Conservation (phyloP, 2,888 invertebrate species). For the Formica aserva region DNA sequence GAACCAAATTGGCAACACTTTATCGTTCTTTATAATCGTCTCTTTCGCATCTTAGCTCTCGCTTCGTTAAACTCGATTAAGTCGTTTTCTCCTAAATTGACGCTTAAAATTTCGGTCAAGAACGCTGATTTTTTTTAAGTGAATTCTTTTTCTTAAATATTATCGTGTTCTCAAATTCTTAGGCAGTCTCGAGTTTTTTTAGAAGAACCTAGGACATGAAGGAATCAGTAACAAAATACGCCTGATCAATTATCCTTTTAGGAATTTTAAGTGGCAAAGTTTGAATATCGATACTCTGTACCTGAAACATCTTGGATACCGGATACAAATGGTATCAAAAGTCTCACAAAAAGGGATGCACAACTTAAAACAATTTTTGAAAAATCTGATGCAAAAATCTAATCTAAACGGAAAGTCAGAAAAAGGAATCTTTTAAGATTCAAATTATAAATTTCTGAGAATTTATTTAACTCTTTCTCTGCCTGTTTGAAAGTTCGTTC, state of each 20-base stretch:
- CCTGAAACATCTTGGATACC: not conserved
- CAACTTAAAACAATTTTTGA: not conserved
- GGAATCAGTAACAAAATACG: not conserved
- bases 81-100: not conserved
- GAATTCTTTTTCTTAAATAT: not conserved
- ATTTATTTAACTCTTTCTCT: not conserved
- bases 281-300: not conserved
- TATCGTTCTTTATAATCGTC: not conserved
- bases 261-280: not conserved
- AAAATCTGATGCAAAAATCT: not conserved
- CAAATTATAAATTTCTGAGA: conserved; percentile 2
- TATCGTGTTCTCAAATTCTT: not conserved
- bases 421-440: not conserved
- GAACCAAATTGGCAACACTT: conserved; percentile 19
- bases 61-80: conserved; percentile 1
- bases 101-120: not conserved
- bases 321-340: not conserved
- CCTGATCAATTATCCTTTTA: not conserved
- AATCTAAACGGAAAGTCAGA: not conserved
- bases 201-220: not conserved
- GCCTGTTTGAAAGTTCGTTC: not conserved
- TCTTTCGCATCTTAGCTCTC: not conserved
- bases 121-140: not conserved
- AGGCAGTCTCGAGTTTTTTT: not conserved
- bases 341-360: not conserved